Base-by-base conservation (phyloP, 2,888 invertebrate genomes). In the Bugulina stolonifera region DNA sequence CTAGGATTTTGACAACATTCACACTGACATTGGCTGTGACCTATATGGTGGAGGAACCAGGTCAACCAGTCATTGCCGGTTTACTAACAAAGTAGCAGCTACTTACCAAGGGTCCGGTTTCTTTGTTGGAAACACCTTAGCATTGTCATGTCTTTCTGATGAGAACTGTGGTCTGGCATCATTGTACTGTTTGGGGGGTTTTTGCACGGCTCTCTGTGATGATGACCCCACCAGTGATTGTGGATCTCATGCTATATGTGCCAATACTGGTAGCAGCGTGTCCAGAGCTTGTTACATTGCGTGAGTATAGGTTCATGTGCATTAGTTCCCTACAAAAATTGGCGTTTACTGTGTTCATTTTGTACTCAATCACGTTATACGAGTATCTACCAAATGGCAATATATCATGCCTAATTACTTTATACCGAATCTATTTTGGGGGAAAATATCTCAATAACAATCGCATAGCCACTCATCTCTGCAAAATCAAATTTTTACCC, bases 181-280 rank as follows among this genome's bases (percentile, higher is more conserved):
- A 29, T 32, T 64, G 34, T 27, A 32, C 64, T 64, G 64, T 64
- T 14, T 64, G 18, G 32, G 32, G 5, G 64, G 64, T 2, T 64
- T 64, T n/a, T 64, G 64, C 27, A 64, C 64, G 14, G 32, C 29
- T n/a, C 27, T 64, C 32, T 64, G 64, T 64, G 18, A 43, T n/a
- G n/a, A n/a, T n/a, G n/a, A n/a, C n/a, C n/a, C n/a, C 43, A 10
- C 43, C 5, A 43, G 10, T 43, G 18, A 43, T 18, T 43, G 43
- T 43, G 43, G 43, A 43, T 10, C 43, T 43, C 10, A 5, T 10
- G 43, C 43, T 43, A 43, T 18, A 43, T 43, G 43, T 18, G 18
- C 10, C 18, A 18, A 43, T 18, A 5, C 18, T 43, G 43, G 18
- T 10, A 18, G 43, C 5, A 43, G 43, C 10, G 5, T 18, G 18